These are phyloP conservation scores for Ostrea edulis DNA, from an alignment of 1,140 invertebrate genomes.

Conservation along the genomic window DNA sequence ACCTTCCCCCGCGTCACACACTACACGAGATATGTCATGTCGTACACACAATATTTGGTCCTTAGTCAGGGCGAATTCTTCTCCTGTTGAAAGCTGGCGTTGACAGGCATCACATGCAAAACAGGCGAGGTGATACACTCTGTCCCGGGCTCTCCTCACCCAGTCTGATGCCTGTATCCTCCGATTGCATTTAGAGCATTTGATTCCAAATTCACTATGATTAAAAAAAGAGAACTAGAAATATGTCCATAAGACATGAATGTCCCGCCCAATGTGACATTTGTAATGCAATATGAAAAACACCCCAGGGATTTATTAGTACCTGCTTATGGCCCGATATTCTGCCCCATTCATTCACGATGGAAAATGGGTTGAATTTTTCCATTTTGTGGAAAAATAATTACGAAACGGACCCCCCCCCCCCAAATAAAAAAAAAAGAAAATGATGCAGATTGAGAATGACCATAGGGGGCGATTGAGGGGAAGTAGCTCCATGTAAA, in stretches of 20 bases:
- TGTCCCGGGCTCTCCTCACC: constrained; percentile 34
- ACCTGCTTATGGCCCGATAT: neutral
- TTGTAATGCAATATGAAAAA: no score
- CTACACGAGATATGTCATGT: constrained; percentile 7
- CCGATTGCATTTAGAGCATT: constrained; percentile 27
- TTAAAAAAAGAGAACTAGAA: neutral
- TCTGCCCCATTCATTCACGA: no score
- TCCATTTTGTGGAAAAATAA: no score
- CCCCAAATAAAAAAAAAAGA: no score
- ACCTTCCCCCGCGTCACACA: neutral
- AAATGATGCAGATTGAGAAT: no score
- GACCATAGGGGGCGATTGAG: no score
- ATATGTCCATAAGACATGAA: no score
- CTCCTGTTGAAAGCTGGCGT: constrained; percentile 43
- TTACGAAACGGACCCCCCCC: no score
- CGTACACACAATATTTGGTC: constrained; percentile 23
- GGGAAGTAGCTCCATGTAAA: no score
- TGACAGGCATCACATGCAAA: constrained; percentile 39
- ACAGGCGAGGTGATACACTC: constrained; percentile 39
- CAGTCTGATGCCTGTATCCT: constrained; percentile 30
- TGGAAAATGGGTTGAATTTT: no score
- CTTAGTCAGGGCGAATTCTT: constrained; percentile 40
- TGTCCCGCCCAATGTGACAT: no score
- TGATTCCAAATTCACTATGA: constrained; percentile 34
- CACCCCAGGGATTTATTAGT: neutral